Percentiles rank a stretch among this genome's conserved stretches.
Conservation (phyloP, 2,797 vertebrate species). For the Phrynocephalus guinanensis region DNA sequence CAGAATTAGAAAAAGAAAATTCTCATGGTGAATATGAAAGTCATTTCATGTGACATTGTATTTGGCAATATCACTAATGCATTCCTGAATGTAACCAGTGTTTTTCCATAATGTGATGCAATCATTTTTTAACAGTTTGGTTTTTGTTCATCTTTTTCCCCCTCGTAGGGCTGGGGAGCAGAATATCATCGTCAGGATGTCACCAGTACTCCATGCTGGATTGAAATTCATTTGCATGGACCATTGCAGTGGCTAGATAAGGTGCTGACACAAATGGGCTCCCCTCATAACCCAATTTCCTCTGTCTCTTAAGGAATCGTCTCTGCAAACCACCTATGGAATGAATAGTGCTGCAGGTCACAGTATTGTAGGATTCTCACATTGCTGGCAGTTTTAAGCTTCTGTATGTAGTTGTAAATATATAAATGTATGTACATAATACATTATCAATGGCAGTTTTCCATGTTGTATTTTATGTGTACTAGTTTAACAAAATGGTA, state of each 20-base stretch:
- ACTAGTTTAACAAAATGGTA: slow-evolving; percentile 68
- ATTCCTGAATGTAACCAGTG: background rate
- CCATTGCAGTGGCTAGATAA: slow-evolving; percentile 98
- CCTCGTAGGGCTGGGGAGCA: slow-evolving; percentile 92
- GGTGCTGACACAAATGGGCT: slow-evolving; percentile 98
- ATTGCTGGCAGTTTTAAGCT: slow-evolving; percentile 62
- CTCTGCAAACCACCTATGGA: slow-evolving; percentile 46
- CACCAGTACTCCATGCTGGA: slow-evolving; percentile 99
- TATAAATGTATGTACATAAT: slow-evolving; percentile 69
- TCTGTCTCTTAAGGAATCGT: slow-evolving; percentile 89
- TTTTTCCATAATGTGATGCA: background rate
- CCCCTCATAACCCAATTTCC: slow-evolving; percentile 96
- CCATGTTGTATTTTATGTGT: slow-evolving; percentile 66
- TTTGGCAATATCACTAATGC: background rate
- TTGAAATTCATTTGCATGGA: slow-evolving; percentile 96
- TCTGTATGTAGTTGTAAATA: slow-evolving; percentile 73
- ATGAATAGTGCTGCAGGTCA: slow-evolving; percentile 74
- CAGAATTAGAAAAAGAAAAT: background rate
- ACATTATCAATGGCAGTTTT: slow-evolving; percentile 45
- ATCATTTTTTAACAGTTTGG: background rate
- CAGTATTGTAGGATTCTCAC: slow-evolving; percentile 69
- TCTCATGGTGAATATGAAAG: background rate
- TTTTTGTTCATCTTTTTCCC: slow-evolving; percentile 54
- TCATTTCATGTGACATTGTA: background rate
- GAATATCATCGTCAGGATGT: slow-evolving; percentile 98